Base-by-base conservation (phyloP, 2,113 vertebrate species). In the Indri indri region DNA sequence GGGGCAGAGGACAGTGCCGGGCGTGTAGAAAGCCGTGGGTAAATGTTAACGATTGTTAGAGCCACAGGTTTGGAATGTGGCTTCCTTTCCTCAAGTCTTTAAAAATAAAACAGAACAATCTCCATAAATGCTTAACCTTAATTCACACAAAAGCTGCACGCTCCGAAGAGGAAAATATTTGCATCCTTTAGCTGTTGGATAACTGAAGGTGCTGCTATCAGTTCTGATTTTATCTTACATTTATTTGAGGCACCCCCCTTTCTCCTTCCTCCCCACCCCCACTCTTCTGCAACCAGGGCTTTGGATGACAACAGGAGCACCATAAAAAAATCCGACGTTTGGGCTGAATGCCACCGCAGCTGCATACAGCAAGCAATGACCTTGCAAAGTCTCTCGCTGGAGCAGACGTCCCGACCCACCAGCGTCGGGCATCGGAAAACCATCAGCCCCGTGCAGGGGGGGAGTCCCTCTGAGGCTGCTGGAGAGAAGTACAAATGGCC, bases 401-500 rank as follows among this genome's bases (percentile, higher is more conserved):
- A 50, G 34, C 1, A 2, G 45, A 8, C 4, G 2, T 18, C 63
- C 63, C 2, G 5, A n/a, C 13, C 30, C 45, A 2, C 30, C 50
- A 14, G 80, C 66, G 5, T 32, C 16, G 0, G 40, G 57, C 37
- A 12, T 8, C 5, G 1, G 90, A 50, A 37, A 66, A 45, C 30
- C 52, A 8, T 16, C 34, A 0, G 11, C n/a, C 30, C 45, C 1
- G 3, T 4, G 32, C 6, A 76, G 84, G 65, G 34, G 30, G 93
- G 34, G 30, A 92, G 61, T 12, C 22, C 45, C 65, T 40, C 81
- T 25, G 74, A 42, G 82, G 47, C 96, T 59, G 50, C 94, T 66
- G 57, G 77, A 66, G 96, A n/a, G 77, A 88, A 65, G 94, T 42
- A 95, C 88, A 97, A 82, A 95, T 68, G 17, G 13, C 92, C 94